phyloP scores from a whole-genome alignment of 2,888 invertebrate species.

The Tetragonisca angustula region DNA sequence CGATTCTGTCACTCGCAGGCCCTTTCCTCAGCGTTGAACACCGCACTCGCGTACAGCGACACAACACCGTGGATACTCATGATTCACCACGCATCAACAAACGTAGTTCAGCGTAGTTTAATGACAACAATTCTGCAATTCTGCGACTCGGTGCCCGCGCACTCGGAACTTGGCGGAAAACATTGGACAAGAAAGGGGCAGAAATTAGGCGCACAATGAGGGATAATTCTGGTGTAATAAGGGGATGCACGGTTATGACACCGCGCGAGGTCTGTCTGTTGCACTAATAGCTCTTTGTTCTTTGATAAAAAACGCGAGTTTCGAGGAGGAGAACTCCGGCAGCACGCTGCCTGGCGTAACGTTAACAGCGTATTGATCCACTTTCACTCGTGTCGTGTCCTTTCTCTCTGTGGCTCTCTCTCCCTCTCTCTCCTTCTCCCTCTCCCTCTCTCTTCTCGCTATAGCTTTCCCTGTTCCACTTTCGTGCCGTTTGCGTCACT shows the following conservation, averaged over 20 bases:
- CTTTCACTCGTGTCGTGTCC: constrained; percentile 76
- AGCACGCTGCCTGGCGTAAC: constrained; percentile 55
- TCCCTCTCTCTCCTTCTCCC: not conserved
- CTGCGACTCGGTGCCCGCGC: not conserved
- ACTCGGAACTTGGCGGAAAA: not conserved
- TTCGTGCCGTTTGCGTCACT: not conserved
- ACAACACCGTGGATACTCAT: not conserved
- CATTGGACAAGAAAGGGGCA: not conserved
- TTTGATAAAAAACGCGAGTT: constrained; percentile 9
- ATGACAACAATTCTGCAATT: not conserved
- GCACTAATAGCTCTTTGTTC: not conserved
- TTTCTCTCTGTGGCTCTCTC: constrained; percentile 44
- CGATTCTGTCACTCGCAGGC: not conserved
- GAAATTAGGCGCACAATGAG: too few relatives aligned
- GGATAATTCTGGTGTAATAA: not conserved
- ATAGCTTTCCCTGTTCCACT: constrained; percentile 3
- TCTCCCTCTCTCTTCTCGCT: not conserved
- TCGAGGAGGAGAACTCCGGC: constrained; percentile 43
- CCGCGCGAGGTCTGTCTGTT: not conserved
- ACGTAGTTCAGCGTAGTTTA: not conserved
- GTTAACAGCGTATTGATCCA: constrained; percentile 79
- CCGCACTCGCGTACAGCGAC: not conserved
- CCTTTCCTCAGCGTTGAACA: not conserved
- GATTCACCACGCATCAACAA: not conserved
- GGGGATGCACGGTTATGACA: not conserved